Evolutionary conservation across 2,888 invertebrate genomes (phyloP), one percentile per base, ranked within the genome.

Genomic region (Heliconius ethilla): DNA sequence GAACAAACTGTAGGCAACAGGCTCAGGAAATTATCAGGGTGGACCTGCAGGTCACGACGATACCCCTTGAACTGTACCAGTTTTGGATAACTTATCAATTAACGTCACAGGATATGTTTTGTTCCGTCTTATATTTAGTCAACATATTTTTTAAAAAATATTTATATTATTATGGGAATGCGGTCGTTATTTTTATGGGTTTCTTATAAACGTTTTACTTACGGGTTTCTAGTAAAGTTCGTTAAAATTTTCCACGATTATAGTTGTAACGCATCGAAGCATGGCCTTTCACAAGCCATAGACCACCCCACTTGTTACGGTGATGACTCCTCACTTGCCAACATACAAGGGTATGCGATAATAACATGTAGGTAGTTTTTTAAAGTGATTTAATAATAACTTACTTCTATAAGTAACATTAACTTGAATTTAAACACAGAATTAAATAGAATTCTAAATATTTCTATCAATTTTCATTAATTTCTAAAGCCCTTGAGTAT

Each of bases 251-350:
- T 89, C 90, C 90, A 90, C 86, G 86, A 86, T 85, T 84, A 84
- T 82, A 83, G 83, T 73, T 81, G 86, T 84, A 81, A 86, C 82
- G 87, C 92, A 91, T 83, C 91, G 89, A 87, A 89, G 90, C 93
- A 91, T 93, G 84, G 88, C 91, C 89, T 87, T 87, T 84, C 87
- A 89, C 90, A 91, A 90, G 89, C 89, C 92, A 90, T 92, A 91
- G 90, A 89, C 91, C 91, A 93, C 94, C 93, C 93, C 87, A 91
- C 90, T 89, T 91, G 94, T 93, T 88, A 93, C 93, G 92, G 91
- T 93, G 89, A 84, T 92, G 90, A 83, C 83, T 90, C 85, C 84
- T 86, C 84, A 82, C 84, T 82, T 83, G 82, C 77, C 77, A 81
- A 75, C 77, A 65, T 78, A 65, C 78, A 78, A 83, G 83, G 83